Percentiles rank a stretch among this genome's conserved stretches.
Conservation (phyloP, 2,797 vertebrate genomes). For the Chanos chanos region DNA sequence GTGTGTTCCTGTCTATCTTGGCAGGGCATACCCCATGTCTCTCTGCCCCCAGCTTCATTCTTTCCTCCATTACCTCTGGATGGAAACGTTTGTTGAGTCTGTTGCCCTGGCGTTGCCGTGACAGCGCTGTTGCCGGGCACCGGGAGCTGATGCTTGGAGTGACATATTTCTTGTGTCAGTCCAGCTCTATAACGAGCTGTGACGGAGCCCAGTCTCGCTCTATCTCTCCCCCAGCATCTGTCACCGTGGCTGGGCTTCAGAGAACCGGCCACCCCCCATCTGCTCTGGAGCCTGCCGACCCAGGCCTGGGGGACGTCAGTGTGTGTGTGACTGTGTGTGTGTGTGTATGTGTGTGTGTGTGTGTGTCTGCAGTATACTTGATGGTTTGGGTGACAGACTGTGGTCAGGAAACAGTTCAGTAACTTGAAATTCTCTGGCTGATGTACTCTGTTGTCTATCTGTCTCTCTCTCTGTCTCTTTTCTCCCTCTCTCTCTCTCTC, state of each 20-base stretch:
- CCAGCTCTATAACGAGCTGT: constrained; percentile 1
- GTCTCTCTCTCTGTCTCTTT: background rate
- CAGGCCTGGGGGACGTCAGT: constrained; percentile 6
- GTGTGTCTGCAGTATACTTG: background rate
- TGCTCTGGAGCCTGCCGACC: constrained; percentile 19
- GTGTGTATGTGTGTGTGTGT: background rate
- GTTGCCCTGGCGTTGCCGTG: background rate
- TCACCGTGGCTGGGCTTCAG: constrained; percentile 5
- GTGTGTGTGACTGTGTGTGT: constrained; percentile 4
- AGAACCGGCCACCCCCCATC: constrained; percentile 20
- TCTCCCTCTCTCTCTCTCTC: background rate
- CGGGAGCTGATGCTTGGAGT: background rate
- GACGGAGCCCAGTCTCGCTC: background rate
- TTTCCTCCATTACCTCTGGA: background rate
- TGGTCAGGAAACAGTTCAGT: constrained; percentile 1
- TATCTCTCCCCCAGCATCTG: constrained; percentile 6
- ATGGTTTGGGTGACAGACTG: background rate
- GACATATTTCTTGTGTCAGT: constrained; percentile 1
- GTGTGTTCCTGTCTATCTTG: constrained; percentile 6
- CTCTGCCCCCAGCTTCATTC: background rate
- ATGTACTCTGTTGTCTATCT: background rate
- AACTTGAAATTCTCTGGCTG: background rate
- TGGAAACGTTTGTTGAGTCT: background rate
- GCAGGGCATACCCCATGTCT: background rate
- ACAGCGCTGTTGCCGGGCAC: background rate